A percentile compares a stretch with the other conserved stretches of the same genome.
Evolutionary conservation across 2,888 invertebrate genomes (phyloP).

Genomic region (Osmoderma eremita): DNA sequence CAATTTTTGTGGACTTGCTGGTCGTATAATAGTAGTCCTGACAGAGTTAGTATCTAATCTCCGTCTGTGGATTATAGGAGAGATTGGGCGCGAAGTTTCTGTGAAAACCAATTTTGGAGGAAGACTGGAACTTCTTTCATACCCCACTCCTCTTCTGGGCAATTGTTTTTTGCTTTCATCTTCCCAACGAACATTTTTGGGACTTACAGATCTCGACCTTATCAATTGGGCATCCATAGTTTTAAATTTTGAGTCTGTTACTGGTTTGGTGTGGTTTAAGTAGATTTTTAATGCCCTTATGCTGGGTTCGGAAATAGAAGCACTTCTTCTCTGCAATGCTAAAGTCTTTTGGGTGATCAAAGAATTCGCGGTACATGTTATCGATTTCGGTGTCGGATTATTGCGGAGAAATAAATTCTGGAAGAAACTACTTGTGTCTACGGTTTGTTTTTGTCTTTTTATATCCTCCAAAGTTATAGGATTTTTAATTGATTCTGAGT

Average conservation of each 20-base stretch:
- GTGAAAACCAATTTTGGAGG: conserved; percentile 61
- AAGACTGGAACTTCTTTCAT: conserved; percentile 65
- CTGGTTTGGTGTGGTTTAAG: conserved; percentile 75
- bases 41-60: conserved; percentile 23
- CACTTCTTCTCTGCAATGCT: conserved; percentile 68
- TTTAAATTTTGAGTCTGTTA: conserved; percentile 77
- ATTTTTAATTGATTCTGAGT: conserved; percentile 39
- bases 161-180: conserved; percentile 51
- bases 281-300: conserved; percentile 71
- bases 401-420: conserved; percentile 75
- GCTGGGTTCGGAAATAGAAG: conserved; percentile 62
- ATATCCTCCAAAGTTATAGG: conserved; percentile 63
- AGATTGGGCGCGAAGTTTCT: conserved; percentile 51
- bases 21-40: conserved; percentile 34
- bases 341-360: conserved; percentile 76
- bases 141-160: conserved; percentile 34
- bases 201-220: conserved; percentile 68
- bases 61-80: conserved; percentile 51
- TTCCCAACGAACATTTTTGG: conserved; percentile 71
- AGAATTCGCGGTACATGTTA: conserved; percentile 62
- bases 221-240: conserved; percentile 68
- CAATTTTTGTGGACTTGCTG: conserved; percentile 44
- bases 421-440: conserved; percentile 75
- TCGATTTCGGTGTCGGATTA: conserved; percentile 52
- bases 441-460: conserved; percentile 68